Base-by-base conservation (phyloP, 2,797 vertebrate genomes). In the Sebastolobus alascanus region DNA sequence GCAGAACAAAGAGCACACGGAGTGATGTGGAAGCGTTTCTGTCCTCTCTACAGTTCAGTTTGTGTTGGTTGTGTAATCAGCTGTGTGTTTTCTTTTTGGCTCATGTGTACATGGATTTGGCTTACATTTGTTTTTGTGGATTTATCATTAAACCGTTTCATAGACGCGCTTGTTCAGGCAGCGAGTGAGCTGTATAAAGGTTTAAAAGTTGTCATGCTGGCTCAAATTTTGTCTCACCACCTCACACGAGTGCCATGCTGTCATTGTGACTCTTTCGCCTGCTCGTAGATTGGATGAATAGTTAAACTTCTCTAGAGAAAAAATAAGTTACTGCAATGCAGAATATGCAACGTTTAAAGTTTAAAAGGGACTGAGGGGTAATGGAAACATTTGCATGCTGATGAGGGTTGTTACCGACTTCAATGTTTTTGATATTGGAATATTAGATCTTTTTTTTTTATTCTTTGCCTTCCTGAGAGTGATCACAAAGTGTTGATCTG, bases 291-390 rank as follows among this genome's bases (percentile, higher is more conserved):
- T 88, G 89, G 93, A 94, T 82, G 66, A 93, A 90, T 94, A 92
- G 89, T 90, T 93, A 89, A 94, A 95, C 93, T 96, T 96, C 95
- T 96, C 95, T 96, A 95, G 95, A 96, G 95, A 96, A 96, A 94
- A 94, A 95, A 93, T 89, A 92, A 94, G 93, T 96, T 96, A 93
- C 96, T 96, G 95, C 95, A 96, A 95, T 96, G 95, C 95, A 96
- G 95, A 95, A 95, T 95, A 95, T 93, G 93, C 94, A 94, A 95
- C 90, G 88, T 94, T 94, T 88, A 88, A 93, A 93, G 89, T 95
- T 95, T 94, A 94, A 88, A 93, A 93, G 79, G 86, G 92, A 87
- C 61, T 43, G 85, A 90, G 90, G 93, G 91, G 86, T 89, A 80
- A 90, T 87, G 88, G 84, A 94, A 91, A 92, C 83, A 88, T 89